These are phyloP conservation scores for Pyrocoelia pectoralis DNA, from an alignment of 2,888 invertebrate genomes.

Conservation along the genomic window DNA sequence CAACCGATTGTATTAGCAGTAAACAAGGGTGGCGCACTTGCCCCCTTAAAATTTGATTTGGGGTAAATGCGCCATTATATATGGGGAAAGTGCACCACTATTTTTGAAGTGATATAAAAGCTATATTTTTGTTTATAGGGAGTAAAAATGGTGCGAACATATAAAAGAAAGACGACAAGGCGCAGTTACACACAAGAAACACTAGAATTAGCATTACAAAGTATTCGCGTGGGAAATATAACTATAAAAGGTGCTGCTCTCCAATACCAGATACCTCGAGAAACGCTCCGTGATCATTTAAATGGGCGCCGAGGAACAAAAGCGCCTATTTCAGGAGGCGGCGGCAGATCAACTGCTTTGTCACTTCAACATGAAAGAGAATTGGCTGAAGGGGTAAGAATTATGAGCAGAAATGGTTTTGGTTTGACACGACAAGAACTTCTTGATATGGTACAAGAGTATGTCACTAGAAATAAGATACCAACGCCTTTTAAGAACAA, in stretches of 20 bases:
- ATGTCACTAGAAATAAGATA: background rate
- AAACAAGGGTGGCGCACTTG: no score
- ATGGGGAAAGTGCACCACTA: no score
- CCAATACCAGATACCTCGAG: background rate
- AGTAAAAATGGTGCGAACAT: background rate
- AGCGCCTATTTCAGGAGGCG: background rate
- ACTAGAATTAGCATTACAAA: background rate
- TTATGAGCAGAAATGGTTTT: background rate
- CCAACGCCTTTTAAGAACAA: background rate
- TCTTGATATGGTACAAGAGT: background rate
- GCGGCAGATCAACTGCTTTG: background rate
- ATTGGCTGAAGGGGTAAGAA: background rate
- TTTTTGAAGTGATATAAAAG: no score
- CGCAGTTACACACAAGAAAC: background rate
- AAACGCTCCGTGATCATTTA: background rate
- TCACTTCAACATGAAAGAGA: background rate
- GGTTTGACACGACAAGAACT: background rate
- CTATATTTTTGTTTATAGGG: no score
- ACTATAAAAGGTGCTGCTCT: background rate
- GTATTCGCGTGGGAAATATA: background rate
- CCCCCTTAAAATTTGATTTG: no score
- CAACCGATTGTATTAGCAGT: no score
- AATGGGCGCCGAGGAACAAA: background rate
- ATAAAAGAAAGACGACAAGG: background rate
- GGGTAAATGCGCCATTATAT: no score